These are phyloP conservation scores for Seriola aureovittata DNA, from an alignment of 2,113 vertebrate genomes.

Conservation along the genomic window DNA sequence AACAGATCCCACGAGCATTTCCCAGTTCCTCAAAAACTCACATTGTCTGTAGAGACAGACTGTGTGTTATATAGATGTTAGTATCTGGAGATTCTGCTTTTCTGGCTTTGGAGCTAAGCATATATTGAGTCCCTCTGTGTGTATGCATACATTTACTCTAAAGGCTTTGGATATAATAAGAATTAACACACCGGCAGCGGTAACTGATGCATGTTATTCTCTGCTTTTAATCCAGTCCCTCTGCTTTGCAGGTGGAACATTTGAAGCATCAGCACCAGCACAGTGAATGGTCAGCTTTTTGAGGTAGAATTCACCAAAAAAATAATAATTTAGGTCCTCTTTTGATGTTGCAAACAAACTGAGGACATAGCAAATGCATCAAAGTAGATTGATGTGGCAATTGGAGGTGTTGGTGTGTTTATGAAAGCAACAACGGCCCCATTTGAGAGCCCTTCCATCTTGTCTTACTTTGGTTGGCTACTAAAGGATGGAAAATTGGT, in stretches of 20 bases:
- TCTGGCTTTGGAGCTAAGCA: conserved; percentile 8
- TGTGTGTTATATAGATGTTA: conserved; percentile 9
- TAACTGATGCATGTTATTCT: conserved; percentile 51
- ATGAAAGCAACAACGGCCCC: conserved; percentile 25
- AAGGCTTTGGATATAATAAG: conserved; percentile 29
- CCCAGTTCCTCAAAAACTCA: conserved; percentile 23
- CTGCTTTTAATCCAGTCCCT: conserved; percentile 51
- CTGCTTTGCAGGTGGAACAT: conserved; percentile 44
- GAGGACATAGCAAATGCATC: conserved; percentile 28
- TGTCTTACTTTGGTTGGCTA: conserved; percentile 2
- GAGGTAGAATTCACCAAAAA: not conserved
- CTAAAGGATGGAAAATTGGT: conserved; percentile 6
- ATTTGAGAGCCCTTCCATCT: conserved; percentile 12
- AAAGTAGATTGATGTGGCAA: conserved; percentile 24
- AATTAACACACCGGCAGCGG: conserved; percentile 26
- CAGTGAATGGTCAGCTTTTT: conserved; percentile 28
- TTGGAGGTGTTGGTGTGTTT: conserved; percentile 17
- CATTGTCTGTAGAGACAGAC: not conserved
- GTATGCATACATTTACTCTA: not conserved
- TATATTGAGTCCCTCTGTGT: not conserved
- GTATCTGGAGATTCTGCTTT: conserved; percentile 11
- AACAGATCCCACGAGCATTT: conserved; percentile 29
- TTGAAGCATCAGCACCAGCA: conserved; percentile 42
- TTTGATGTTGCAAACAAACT: conserved; percentile 39
- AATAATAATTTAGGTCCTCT: conserved; percentile 16